Base-by-base conservation (phyloP, 53 echinoderm and acorn worm genomes). In the Astropecten irregularis region DNA sequence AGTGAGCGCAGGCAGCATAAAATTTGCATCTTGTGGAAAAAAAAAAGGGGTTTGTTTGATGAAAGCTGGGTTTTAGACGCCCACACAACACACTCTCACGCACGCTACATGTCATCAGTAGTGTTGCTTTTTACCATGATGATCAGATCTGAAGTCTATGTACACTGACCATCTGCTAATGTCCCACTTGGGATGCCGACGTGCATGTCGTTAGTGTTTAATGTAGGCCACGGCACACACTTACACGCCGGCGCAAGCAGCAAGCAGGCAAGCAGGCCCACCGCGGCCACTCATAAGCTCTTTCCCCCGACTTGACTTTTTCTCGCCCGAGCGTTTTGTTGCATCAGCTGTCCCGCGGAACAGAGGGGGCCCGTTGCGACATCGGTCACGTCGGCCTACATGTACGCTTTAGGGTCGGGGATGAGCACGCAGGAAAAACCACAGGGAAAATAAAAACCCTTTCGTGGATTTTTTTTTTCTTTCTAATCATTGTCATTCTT, bases 131-230 rank as follows among this genome's bases (percentile, higher is more conserved):
- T 40, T 56, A 11, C 76, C 26, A 32, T 31, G 56, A 31, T 61
- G 61, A 79, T 79, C 48, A 79, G 42, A 42, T 42, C 11, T 42
- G 42, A 11, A 11, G 42, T 44, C 28, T 79, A 40, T 77, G 79
- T 79, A 79, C 79, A 79, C 79, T 79, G 60, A 79, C 79, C 79
- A 79, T 79, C 79, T 79, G 79, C 62, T 79, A 79, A 79, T 79
- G 56, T 79, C 61, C 29, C 79, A 61, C 79, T 79, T 46, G 61
- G 37, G 26, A 76, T 27, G 23, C 76, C 8, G 15, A 29, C 62
- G 23, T 30, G 61, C 62, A 23, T 46, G 68, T 40, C 1, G 74
- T 79, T 60, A n/a, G 49, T 79, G 62, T 79, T 79, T 79, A 79
- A 60, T 76, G 57, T 76, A 76, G 76, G 76, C 76, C 76, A 76